Evolutionary conservation across 2,113 vertebrate species (phyloP), one percentile per base, ranked within the genome.

Genomic region (Zonotrichia leucophrys): DNA sequence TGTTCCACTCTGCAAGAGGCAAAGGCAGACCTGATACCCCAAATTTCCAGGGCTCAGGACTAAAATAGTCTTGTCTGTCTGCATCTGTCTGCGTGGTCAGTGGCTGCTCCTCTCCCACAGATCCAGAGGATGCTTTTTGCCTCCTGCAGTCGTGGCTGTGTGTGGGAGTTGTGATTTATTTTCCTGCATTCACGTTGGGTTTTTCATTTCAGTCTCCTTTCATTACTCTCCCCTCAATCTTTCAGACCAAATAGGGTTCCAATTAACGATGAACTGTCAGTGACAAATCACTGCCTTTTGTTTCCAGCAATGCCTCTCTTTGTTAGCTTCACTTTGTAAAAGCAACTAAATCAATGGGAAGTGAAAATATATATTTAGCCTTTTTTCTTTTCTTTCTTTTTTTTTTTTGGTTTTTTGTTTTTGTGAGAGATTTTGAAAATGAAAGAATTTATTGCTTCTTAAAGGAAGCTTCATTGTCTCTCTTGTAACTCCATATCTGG

Each of bases 1-100:
- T 49, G 15, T 24, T 30, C 82, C 82, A 39, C 5, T 23, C 25
- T 31, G 53, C 52, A 67, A 11, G 2, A 33, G 80, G 69, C 35
- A 21, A 13, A 4, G 41, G 23, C 21, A 58, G 83, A 83, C 14
- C 68, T 63, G 76, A 58, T 19, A 63, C 3, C 33, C 63, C 2
- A 0, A 49, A 64, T 25, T 72, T 94, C 52, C 83, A 41, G 82
- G 31, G 70, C 70, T 76, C 75, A 60, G 70, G 77, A 47, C 67
- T 52, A 78, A 95, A 97, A 95, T 74, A 97, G 44, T 7, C 39
- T 24, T 83, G 83, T 86, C 92, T 92, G 62, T 63, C 44, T 92
- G 85, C 69, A 90, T 84, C 85, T 72, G 68, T 78, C 91, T 76
- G 72, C 1, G 17, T 37, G 90, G 91, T 62, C 95, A 85, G 64